phyloP scores from a whole-genome alignment of 2,888 invertebrate species.

The Chloroclysta siterata region DNA sequence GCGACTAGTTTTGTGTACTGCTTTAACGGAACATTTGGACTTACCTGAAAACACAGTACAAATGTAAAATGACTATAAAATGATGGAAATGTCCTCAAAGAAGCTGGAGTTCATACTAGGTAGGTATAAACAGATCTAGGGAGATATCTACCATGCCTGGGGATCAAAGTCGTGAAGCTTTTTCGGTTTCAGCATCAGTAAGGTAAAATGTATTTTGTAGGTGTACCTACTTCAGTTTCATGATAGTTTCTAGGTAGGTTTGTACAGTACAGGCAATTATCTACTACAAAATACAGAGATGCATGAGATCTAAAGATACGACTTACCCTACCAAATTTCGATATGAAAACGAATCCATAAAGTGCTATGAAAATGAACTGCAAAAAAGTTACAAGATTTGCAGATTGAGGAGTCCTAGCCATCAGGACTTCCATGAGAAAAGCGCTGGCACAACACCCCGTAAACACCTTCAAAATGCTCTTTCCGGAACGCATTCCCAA shows the following conservation, averaged over 20 bases:
- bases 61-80: not conserved
- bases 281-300: too few relatives aligned
- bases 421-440: constrained; percentile 79
- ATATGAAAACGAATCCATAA: constrained; percentile 67
- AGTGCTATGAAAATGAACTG: constrained; percentile 73
- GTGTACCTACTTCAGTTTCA: too few relatives aligned
- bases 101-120: too few relatives aligned
- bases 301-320: not conserved
- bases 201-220: too few relatives aligned
- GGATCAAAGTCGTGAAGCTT: too few relatives aligned
- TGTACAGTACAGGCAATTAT: too few relatives aligned
- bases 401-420: constrained; percentile 64
- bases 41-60: constrained; percentile 64
- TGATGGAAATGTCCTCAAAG: not conserved
- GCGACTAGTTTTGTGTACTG: constrained; percentile 70
- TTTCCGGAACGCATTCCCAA: constrained; percentile 54
- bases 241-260: too few relatives aligned
- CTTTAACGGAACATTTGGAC: constrained; percentile 71
- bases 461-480: constrained; percentile 63
- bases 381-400: constrained; percentile 74
- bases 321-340: constrained; percentile 70
- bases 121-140: too few relatives aligned
- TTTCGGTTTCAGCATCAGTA: too few relatives aligned
- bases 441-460: constrained; percentile 71
- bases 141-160: too few relatives aligned